These are phyloP conservation scores for Heliconius erato DNA, from an alignment of 2,888 invertebrate genomes.

Conservation along the genomic window DNA sequence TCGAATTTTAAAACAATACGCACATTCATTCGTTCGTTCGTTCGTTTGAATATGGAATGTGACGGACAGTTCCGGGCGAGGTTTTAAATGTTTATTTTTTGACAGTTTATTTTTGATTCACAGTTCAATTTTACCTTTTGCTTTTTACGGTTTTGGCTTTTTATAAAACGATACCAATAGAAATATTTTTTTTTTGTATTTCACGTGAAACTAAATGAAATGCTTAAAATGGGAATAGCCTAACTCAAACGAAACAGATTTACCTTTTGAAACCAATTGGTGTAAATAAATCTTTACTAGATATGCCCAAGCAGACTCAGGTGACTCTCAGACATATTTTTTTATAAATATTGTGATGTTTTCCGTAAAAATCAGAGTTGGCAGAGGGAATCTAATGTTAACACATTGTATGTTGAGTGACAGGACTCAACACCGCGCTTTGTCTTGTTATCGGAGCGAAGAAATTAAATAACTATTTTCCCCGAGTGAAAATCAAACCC, in stretches of 20 bases:
- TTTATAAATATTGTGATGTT: too few species aligned
- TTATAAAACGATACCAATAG: conserved; percentile 49
- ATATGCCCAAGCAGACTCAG: neutral
- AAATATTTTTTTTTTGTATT: conserved; percentile 7
- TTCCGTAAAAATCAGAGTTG: too few species aligned
- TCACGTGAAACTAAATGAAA: neutral
- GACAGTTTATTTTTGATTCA: conserved; percentile 57
- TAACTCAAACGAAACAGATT: neutral
- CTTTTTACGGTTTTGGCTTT: conserved; percentile 65
- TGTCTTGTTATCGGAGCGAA: neutral
- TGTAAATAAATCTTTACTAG: neutral
- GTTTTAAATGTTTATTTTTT: conserved; percentile 75
- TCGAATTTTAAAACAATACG: conserved; percentile 82
- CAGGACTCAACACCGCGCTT: neutral
- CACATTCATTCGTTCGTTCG: conserved; percentile 58
- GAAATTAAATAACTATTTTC: neutral
- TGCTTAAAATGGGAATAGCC: neutral
- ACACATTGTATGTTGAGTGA: neutral
- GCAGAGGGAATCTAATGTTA: too few species aligned
- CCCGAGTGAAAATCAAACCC: too few species aligned
- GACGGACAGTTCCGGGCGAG: conserved; percentile 73
- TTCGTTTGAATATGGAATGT: conserved; percentile 80
- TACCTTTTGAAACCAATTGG: neutral
- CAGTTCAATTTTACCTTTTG: conserved; percentile 65
- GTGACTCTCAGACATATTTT: too few species aligned